Evolutionary conservation across 2,888 invertebrate genomes (phyloP), one percentile per base, ranked within the genome.

Genomic region (Magallana nippona): DNA sequence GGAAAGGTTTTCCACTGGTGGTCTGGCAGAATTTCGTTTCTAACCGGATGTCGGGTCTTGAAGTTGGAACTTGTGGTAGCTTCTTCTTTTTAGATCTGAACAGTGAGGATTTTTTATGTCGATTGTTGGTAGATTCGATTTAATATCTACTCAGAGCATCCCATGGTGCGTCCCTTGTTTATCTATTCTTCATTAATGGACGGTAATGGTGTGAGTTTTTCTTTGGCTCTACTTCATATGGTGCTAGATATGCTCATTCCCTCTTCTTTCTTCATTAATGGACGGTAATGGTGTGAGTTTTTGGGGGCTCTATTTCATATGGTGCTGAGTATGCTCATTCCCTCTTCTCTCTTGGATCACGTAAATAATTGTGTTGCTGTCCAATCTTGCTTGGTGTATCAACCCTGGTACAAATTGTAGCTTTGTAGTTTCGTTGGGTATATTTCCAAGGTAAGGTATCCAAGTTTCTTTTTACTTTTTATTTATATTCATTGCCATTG

Each of bases 391-490:
- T n/a, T n/a, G n/a, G n/a, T n/a, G n/a, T n/a, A n/a, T n/a, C n/a
- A n/a, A n/a, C 79, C 55, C 83, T 60, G 22, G 83, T 83, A 63
- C 83, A 83, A 44, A 62, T 62, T 11, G 83, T 83, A 11, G 79
- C 83, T 63, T 62, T 83, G 56, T 79, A 83, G 10, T 27, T 83
- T 44, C 17, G n/a, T 13, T 63, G 15, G 5, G 62, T 55, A 27
- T 79, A 83, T 27, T 83, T 83, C 83, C 63, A n/a, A n/a, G n/a
- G n/a, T n/a, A 83, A 13, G 83, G 79, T 10, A 79, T 63, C 79
- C 83, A 83, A 13, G 83, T 79, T 55, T 83, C 83, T 79, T 56
- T 55, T 79, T 79, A 63, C 79, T 83, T 83, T 83, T 55, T 83
- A 63, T 2, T 79, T 27, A 56, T 79, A 79, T 55, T 32, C 55